These are phyloP conservation scores for Entomobrya multifasciata DNA, from an alignment of 2,888 invertebrate genomes.

Conservation along the genomic window DNA sequence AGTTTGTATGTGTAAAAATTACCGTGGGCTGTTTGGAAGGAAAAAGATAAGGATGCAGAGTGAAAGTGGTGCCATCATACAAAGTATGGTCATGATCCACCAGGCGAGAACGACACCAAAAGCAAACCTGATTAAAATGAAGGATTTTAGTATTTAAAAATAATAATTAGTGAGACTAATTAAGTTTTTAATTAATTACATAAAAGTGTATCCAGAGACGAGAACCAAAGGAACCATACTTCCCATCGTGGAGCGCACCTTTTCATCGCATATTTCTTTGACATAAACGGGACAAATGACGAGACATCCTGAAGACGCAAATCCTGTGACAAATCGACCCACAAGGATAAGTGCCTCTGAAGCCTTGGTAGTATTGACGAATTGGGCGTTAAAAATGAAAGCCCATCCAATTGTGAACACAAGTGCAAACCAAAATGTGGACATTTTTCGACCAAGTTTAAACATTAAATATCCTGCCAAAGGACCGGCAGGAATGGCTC, in stretches of 20 bases:
- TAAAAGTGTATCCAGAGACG: background rate
- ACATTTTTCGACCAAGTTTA: constrained; percentile 17
- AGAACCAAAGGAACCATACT: constrained; percentile 37
- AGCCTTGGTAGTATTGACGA: background rate
- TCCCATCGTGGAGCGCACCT: background rate
- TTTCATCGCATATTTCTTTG: constrained; percentile 28
- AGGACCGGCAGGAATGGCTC: constrained; percentile 25
- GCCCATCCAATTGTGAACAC: constrained; percentile 7
- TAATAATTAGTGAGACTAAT: no score
- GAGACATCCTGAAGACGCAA: constrained; percentile 22
- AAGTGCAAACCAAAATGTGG: background rate
- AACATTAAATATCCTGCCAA: constrained; percentile 40
- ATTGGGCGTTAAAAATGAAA: background rate
- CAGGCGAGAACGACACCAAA: background rate
- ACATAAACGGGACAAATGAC: constrained; percentile 26
- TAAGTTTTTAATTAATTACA: no score
- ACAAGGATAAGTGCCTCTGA: constrained; percentile 4
- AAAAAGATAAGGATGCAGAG: background rate
- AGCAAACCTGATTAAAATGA: background rate
- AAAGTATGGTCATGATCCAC: constrained; percentile 1
- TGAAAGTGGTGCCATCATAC: background rate
- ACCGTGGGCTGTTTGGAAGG: constrained; percentile 15
- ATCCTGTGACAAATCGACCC: constrained; percentile 42
- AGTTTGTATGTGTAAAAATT: background rate
- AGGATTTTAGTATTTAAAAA: no score